Base-by-base conservation (phyloP, 1,140 invertebrate genomes). In the Meloidogyne chitwoodi region DNA sequence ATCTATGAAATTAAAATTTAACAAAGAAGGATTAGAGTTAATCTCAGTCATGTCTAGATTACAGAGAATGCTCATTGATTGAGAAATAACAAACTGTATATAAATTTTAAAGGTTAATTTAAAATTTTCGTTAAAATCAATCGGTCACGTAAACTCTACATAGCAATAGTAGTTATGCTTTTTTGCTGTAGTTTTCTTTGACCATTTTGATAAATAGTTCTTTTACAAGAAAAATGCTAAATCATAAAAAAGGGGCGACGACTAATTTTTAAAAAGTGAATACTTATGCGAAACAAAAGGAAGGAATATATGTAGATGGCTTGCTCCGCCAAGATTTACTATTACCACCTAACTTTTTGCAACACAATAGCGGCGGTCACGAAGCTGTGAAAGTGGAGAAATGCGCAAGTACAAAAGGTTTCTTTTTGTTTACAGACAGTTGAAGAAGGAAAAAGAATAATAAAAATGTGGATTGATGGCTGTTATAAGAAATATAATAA, bases 201-300 rank as follows among this genome's bases (percentile, higher is more conserved):
- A n/a, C 48, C 19, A 22, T 56, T 56, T 44, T 56, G 6, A 56
- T n/a, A n/a, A 19, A 19, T 56, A 38, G 34, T 8, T 44, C 38
- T 44, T 56, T 56, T n/a, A 56, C 19, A 56, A 56, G 48, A 19
- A 56, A n/a, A 56, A 56, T 56, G 48, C 19, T 56, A 56, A 56
- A 56, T 56, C 48, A 56, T 56, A n/a, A 22, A 56, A 41, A 56
- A 34, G 68, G 31, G 10, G 38, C 10, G 31, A n/a, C n/a, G 16
- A 70, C 19, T 67, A 8, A 31, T 67, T 70, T 70, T 1, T 8
- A 61, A 44, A 70, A 24, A 31, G 68, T 70, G 68, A 27, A n/a
- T 56, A 31, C 19, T 44, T 56, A n/a, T n/a, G 48, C 48, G 48
- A 56, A 56, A 56, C n/a, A 56, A 56, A 56, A n/a, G 19, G 29